Percentiles rank a stretch among this genome's conserved stretches.
Evolutionary conservation across 2,888 invertebrate species (phyloP).

Genomic region (Rotaria magnacalcarata): DNA sequence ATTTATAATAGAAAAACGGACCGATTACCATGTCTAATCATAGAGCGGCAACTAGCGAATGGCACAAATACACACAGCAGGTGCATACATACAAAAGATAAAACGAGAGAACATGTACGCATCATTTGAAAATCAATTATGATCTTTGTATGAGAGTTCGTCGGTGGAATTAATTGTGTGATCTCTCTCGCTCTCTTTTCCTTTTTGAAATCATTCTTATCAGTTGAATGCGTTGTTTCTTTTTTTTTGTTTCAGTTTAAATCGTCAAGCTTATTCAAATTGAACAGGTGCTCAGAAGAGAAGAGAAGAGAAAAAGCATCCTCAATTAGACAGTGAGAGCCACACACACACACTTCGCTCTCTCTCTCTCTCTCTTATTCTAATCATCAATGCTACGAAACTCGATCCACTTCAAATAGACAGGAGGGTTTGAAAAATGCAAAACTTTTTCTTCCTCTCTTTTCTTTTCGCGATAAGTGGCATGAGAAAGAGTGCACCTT

Average conservation of each 20-base stretch:
- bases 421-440: conserved; percentile 22
- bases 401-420: conserved; percentile 3
- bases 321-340: conserved; percentile 13
- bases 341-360: neutral
- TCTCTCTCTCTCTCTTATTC: neutral
- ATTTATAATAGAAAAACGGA: neutral
- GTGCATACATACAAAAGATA: conserved; percentile 13
- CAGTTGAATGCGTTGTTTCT: neutral
- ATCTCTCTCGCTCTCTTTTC: neutral
- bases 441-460: neutral
- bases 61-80: conserved; percentile 23
- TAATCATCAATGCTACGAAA: conserved; percentile 12
- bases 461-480: neutral
- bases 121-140: conserved; percentile 37
- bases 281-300: neutral
- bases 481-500: conserved; percentile 24
- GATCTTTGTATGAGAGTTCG: conserved; percentile 13
- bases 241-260: neutral
- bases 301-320: neutral
- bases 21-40: conserved; percentile 22
- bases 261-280: neutral
- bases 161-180: conserved; percentile 7
- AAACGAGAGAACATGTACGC: conserved; percentile 30
- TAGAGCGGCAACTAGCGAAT: conserved; percentile 26
- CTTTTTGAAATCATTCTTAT: neutral